Evolutionary conservation across 1,140 invertebrate species (phyloP), one percentile per base, ranked within the genome.

Genomic region (Pantala flavescens): DNA sequence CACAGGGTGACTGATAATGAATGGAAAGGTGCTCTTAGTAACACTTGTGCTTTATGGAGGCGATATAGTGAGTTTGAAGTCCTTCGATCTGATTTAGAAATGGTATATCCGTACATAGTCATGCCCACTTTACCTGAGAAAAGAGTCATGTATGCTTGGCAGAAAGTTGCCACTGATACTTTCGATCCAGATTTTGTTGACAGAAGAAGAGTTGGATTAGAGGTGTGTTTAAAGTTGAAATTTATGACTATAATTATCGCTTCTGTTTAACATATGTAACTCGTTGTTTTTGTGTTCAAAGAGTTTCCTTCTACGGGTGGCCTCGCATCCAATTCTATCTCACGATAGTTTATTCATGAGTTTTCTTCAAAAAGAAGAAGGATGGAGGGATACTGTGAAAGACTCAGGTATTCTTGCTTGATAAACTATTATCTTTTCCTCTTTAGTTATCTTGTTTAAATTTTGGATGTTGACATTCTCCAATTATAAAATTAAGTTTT

Each of bases 131-230:
- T 95, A 73, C 93, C 93, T 24, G 92, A 94, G 78, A 95, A 95
- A 82, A 87, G 88, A 79, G 91, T 91, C 73, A 83, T 91, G 23
- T 93, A 91, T 80, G 87, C 88, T n/a, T 93, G 92, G 90, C 88
- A 91, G 78, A 93, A 93, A 83, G 83, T 87, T 12, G 85, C 88
- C 0, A 90, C 88, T 70, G 92, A 94, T 80, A 92, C 90, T 42
- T 92, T 92, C 78, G 91, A 93, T 82, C 90, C 91, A n/a, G 92
- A 94, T 80, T 95, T 94, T 83, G 87, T 95, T 72, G 93, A 94
- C 80, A 85, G 92, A 24, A 84, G 93, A 77, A 84, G 92, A 78
- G 90, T 90, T 73, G 91, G 91, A 0, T 83, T 95, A 55, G 93
- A 95, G 82, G 88, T 89, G 82, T 63, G 19, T 76, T 77, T 74